Evolutionary conservation across 1,140 invertebrate species (phyloP), one percentile per base, ranked within the genome.

Genomic region (Hestina assimilis): DNA sequence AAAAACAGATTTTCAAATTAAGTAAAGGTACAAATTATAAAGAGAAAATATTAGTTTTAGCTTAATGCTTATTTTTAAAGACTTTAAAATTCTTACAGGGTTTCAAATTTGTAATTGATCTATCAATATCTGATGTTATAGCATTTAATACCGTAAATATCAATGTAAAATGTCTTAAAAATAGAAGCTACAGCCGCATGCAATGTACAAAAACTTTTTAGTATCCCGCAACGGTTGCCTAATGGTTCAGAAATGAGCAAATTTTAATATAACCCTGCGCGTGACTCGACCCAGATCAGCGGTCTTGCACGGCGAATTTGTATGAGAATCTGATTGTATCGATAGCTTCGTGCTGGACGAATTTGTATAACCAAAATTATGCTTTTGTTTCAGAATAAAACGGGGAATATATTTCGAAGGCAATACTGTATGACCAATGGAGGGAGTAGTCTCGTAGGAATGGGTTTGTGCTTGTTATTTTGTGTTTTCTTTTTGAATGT

Each of bases 181-280:
- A 9, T 20, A 17, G 14, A 4, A 1, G 2, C 15, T 17, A 19
- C 33, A 38, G n/a, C 19, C 5, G 33, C 19, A n/a, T 38, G 17
- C 33, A 19, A 19, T 38, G 33, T 38, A 38, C 31, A 14, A 14
- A 19, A 19, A n/a, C 6, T 19, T 31, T 31, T 3, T 17, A 38
- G 9, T 9, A 38, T 8, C 15, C 9, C 33, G 11, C 14, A 14
- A 41, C 50, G 24, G 42, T 74, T 75, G 41, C 66, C 40, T 65
- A 72, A 79, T 61, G 55, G 8, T 47, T 40, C 60, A 31, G 69
- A 78, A 76, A 66, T 69, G 65, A 59, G 60, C 66, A 72, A 59
- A 71, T 75, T 77, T 77, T 75, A 77, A 75, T 75, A 79, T 66
- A 71, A 74, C 61, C 7, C 31, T 15, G 15, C 61, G 43, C 77